Conservation (phyloP, 53 echinoderm and acorn worm species). For the Crossaster papposus region DNA sequence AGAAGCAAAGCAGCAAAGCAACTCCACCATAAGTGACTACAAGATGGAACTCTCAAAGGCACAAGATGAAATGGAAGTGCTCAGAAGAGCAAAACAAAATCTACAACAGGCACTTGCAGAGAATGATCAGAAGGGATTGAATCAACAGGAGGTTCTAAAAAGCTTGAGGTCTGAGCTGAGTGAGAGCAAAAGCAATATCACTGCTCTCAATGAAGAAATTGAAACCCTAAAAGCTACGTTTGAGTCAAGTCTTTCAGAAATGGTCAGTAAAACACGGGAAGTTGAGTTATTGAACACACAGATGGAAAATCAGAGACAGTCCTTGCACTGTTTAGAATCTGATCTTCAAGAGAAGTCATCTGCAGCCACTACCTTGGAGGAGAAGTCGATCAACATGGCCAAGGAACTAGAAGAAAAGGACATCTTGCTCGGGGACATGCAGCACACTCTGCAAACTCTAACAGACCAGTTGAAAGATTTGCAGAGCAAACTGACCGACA, state of each 20-base stretch:
- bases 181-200: constrained; percentile 45
- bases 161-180: constrained; percentile 53
- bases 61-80: constrained; percentile 45
- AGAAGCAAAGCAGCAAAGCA: constrained; percentile 48
- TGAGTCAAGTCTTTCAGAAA: constrained; percentile 1
- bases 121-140: constrained; percentile 44
- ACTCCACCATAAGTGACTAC: constrained; percentile 22
- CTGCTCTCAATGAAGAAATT: constrained; percentile 46
- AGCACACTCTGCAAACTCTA: not conserved
- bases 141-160: constrained; percentile 46
- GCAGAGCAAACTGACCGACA: constrained; percentile 44
- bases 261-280: constrained; percentile 57
- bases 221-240: not conserved
- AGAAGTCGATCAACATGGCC: constrained; percentile 49
- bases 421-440: constrained; percentile 36
- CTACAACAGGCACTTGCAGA: constrained; percentile 23
- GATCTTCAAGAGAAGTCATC: constrained; percentile 39
- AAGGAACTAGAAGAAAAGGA: constrained; percentile 45
- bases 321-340: constrained; percentile 25
- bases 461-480: constrained; percentile 45
- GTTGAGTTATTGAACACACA: constrained; percentile 8
- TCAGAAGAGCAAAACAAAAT: constrained; percentile 41
- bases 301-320: constrained; percentile 45
- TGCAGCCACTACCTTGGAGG: constrained; percentile 24
- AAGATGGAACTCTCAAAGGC: constrained; percentile 57